These are phyloP conservation scores for Ceratitis capitata DNA, from an alignment of 1,140 invertebrate species.

Conservation along the genomic window DNA sequence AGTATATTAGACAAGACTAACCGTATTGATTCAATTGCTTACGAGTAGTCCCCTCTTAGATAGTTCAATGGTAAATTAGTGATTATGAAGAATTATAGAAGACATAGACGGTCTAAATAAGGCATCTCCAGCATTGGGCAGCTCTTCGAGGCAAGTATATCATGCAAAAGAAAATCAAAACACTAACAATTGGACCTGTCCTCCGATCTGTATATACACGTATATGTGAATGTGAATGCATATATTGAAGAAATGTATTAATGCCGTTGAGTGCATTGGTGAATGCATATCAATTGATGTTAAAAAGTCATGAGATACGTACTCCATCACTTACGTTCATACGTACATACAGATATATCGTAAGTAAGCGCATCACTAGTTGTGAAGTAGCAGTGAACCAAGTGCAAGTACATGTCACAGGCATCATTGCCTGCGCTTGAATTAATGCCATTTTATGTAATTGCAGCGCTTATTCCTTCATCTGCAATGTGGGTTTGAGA, in stretches of 20 bases:
- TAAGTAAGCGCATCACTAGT: neutral
- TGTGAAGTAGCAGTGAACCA: neutral
- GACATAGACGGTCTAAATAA: too few relatives aligned
- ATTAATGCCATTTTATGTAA: constrained; percentile 24
- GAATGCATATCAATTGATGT: neutral
- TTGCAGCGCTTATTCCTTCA: neutral
- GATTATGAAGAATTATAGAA: too few relatives aligned
- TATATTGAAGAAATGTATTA: neutral
- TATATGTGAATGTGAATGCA: neutral
- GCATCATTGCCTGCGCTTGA: constrained; percentile 5
- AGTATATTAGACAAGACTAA: too few relatives aligned
- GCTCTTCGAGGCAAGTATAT: too few relatives aligned
- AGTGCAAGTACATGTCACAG: constrained; percentile 17
- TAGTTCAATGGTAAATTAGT: too few relatives aligned
- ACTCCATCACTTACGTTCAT: neutral
- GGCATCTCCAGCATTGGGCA: too few relatives aligned
- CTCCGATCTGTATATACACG: too few relatives aligned
- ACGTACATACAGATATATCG: neutral
- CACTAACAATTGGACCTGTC: too few relatives aligned
- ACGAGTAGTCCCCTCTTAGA: too few relatives aligned
- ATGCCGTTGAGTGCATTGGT: neutral
- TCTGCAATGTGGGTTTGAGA: neutral
- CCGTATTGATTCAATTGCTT: too few relatives aligned
- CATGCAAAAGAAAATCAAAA: too few relatives aligned
- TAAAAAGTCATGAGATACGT: neutral